These are phyloP conservation scores for Caenorhabditis panamensis DNA, from an alignment of 2,888 invertebrate genomes.

Conservation along the genomic window DNA sequence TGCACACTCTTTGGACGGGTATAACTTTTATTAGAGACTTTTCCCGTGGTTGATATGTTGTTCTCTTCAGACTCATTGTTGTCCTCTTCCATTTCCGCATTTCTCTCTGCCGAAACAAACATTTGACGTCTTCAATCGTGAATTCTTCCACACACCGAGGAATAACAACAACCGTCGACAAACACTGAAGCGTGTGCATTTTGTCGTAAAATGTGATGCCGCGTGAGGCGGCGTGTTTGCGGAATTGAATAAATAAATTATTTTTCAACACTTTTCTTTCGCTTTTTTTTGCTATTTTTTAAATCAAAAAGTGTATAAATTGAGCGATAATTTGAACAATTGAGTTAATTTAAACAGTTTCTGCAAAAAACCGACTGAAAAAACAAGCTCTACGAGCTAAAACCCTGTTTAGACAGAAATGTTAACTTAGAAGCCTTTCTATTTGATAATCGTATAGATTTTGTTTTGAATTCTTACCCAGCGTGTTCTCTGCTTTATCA, in stretches of 20 bases:
- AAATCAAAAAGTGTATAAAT: background rate
- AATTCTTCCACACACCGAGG: constrained; percentile 31
- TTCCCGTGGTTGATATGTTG: background rate
- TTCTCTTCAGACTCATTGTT: constrained; percentile 44
- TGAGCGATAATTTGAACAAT: too few species aligned
- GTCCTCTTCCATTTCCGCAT: constrained; percentile 51
- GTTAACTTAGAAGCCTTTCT: too few species aligned
- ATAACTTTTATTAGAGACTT: too few species aligned
- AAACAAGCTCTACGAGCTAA: too few species aligned
- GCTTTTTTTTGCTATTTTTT: background rate
- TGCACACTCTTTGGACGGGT: constrained; percentile 54
- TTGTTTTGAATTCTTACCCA: too few species aligned
- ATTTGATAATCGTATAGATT: too few species aligned
- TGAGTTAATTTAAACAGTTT: too few species aligned
- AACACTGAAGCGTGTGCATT: constrained; percentile 4
- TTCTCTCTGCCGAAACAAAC: constrained; percentile 27
- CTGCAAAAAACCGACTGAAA: too few species aligned
- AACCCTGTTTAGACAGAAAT: too few species aligned
- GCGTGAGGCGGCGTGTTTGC: constrained; percentile 22
- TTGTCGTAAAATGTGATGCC: constrained; percentile 12
- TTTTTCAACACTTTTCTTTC: background rate
- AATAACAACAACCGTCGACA: constrained; percentile 9
- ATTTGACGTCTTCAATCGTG: constrained; percentile 36
- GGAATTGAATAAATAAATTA: background rate
- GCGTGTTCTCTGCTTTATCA: too few species aligned